phyloP scores from a whole-genome alignment of 2,797 vertebrate genomes.

The Erpetoichthys calabaricus region DNA sequence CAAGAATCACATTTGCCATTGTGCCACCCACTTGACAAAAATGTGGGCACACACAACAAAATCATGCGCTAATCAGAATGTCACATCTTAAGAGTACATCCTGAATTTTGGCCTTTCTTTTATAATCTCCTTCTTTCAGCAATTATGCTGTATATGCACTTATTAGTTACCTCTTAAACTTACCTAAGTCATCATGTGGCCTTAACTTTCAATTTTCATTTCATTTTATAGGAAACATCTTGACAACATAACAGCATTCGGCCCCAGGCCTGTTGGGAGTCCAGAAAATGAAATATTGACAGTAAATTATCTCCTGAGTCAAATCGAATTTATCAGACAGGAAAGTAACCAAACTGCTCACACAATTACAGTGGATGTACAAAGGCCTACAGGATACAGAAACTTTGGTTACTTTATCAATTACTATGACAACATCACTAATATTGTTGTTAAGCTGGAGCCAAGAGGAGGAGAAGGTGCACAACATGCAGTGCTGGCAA shows the following conservation, averaged over 20 bases:
- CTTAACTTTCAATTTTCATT: conserved; percentile 12
- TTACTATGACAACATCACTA: conserved; percentile 88
- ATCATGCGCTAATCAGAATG: too few relatives aligned
- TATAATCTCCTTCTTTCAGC: too few relatives aligned
- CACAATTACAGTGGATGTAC: conserved; percentile 64
- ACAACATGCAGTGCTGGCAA: conserved; percentile 77
- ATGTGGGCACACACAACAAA: too few relatives aligned
- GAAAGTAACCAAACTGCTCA: conserved; percentile 48
- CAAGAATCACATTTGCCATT: too few relatives aligned
- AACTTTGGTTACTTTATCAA: conserved; percentile 89
- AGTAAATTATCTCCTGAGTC: conserved; percentile 73
- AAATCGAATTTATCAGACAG: conserved; percentile 58
- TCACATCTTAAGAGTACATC: too few relatives aligned
- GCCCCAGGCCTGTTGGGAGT: conserved; percentile 82
- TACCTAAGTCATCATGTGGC: too few relatives aligned
- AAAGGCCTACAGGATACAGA: conserved; percentile 82
- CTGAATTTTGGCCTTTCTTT: too few relatives aligned
- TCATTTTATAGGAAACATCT: conserved; percentile 60
- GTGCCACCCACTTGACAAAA: too few relatives aligned
- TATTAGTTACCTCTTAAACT: too few relatives aligned
- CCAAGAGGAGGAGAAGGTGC: conserved; percentile 51
- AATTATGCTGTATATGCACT: too few relatives aligned
- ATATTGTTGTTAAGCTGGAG: conserved; percentile 76
- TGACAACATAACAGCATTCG: conserved; percentile 77
- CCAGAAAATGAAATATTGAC: conserved; percentile 79